These are phyloP conservation scores for Scaptomyza graminum DNA, from an alignment of 1,140 invertebrate genomes.

Conservation along the genomic window DNA sequence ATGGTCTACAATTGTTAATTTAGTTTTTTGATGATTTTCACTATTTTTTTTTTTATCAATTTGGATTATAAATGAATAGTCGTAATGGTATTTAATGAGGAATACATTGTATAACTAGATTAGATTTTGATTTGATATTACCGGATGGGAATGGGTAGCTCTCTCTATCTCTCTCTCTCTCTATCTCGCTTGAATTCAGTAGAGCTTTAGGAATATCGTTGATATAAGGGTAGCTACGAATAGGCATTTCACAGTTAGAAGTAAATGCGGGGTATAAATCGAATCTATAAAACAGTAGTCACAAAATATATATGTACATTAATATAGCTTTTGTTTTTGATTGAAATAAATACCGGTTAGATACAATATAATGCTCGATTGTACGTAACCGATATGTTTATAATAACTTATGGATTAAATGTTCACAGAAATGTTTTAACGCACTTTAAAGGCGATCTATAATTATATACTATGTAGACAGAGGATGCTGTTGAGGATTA, in stretches of 20 bases:
- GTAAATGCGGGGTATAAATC: conserved; percentile 73
- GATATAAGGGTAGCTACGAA: conserved; percentile 71
- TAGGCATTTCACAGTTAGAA: conserved; percentile 76
- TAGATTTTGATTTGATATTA: conserved; percentile 52
- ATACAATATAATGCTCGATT: conserved; percentile 42
- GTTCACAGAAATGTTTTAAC: conserved; percentile 72
- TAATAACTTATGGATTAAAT: conserved; percentile 52
- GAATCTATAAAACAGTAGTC: conserved; percentile 75
- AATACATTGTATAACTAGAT: not conserved
- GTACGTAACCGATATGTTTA: conserved; percentile 33
- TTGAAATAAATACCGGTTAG: conserved; percentile 30
- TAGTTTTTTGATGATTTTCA: not conserved
- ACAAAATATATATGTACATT: conserved; percentile 63
- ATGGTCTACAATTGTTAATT: not conserved
- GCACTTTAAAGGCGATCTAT: conserved; percentile 66
- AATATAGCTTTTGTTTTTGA: conserved; percentile 38
- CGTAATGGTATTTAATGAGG: not conserved
- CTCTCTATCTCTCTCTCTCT: conserved; percentile 25
- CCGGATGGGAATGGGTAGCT: conserved; percentile 45
- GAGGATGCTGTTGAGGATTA: conserved; percentile 25
- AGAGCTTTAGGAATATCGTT: conserved; percentile 76
- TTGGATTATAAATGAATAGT: not conserved
- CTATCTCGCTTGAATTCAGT: conserved; percentile 50
- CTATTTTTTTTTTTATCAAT: not conserved
- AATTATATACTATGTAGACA: conserved; percentile 36